Evolutionary conservation across 2,888 invertebrate genomes (phyloP), one percentile per base, ranked within the genome.

Genomic region (Volucella inflata): DNA sequence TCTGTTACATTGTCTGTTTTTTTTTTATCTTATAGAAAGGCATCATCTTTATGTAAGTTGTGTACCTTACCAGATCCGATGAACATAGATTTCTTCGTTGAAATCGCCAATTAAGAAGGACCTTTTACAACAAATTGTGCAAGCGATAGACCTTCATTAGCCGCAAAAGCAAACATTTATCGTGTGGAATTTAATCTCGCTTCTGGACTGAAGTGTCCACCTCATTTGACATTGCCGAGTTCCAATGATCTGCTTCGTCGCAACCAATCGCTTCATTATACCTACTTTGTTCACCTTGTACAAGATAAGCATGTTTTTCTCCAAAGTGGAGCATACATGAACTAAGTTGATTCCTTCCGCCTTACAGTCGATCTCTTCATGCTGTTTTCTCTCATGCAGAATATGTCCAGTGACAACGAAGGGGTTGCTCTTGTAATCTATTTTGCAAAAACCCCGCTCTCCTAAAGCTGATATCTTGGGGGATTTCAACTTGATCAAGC

Each of bases 151-250:
- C 59, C 55, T 42, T 78, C 38, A 17, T 17, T 40, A 46, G 74
- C 87, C 2, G 87, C 87, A 57, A 87, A 78, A 16, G 88, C 78
- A 53, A 88, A 68, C 62, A 89, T 60, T 38, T 79, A 78, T 68
- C 87, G 87, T 50, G 89, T 77, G 8, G 88, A 88, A 16, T 83
- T 68, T 50, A 87, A 87, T 82, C 81, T 88, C 9, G 87, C 88
- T 0, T 90, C 90, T 12, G 90, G 89, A 60, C 90, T 88, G 74
- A 89, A 91, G 81, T 87, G n/a, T 74, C 38, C 17, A 79, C 44
- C 46, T 88, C 87, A 0, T 88, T 87, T 50, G 80, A 53, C 70
- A 88, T 88, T 9, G 87, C 88, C 36, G 59, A 14, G 46, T 81
- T 79, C 88, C 88, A 88, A 4, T 88, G 8, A 42, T 64, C 12